A percentile compares a stretch with the other conserved stretches of the same genome.
Conservation (phyloP, 2,888 invertebrate genomes). For the Anticlea derivata region DNA sequence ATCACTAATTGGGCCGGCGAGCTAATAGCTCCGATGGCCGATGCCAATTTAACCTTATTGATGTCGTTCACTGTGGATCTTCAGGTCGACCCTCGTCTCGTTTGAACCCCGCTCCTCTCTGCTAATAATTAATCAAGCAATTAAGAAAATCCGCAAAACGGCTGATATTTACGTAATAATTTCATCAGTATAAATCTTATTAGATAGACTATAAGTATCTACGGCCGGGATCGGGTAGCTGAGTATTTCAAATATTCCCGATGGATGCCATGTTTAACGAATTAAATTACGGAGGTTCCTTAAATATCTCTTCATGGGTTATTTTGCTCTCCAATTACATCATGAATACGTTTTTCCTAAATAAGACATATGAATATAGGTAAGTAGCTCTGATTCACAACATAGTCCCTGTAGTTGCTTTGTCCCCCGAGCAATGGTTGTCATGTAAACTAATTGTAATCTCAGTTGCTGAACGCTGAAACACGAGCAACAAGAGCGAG, state of each 20-base stretch:
- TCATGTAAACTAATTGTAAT: neutral
- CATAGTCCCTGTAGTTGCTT: too few relatives aligned
- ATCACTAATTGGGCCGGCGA: conserved; percentile 67
- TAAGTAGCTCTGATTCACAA: too few relatives aligned
- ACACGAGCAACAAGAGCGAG: neutral
- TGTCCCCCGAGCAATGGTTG: neutral
- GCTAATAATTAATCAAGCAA: conserved; percentile 82
- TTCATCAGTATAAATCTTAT: conserved; percentile 38
- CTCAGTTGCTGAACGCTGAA: neutral
- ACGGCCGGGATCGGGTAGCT: conserved; percentile 10
- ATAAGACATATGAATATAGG: too few relatives aligned
- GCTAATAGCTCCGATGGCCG: conserved; percentile 74
- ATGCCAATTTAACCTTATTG: conserved; percentile 79
- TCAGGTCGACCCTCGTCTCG: conserved; percentile 73
- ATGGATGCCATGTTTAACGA: conserved; percentile 3
- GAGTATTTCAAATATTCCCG: conserved; percentile 2
- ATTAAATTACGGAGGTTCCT: conserved; percentile 5
- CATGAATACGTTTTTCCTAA: neutral
- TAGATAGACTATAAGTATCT: conserved; percentile 21
- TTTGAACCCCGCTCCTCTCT: conserved; percentile 72
- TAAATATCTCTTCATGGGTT: conserved; percentile 4
- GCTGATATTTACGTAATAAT: conserved; percentile 60
- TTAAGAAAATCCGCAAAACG: conserved; percentile 62
- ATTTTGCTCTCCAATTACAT: neutral
- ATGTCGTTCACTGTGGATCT: conserved; percentile 73